These are phyloP conservation scores for Asobara japonica DNA, from an alignment of 1,140 invertebrate species.

Conservation along the genomic window DNA sequence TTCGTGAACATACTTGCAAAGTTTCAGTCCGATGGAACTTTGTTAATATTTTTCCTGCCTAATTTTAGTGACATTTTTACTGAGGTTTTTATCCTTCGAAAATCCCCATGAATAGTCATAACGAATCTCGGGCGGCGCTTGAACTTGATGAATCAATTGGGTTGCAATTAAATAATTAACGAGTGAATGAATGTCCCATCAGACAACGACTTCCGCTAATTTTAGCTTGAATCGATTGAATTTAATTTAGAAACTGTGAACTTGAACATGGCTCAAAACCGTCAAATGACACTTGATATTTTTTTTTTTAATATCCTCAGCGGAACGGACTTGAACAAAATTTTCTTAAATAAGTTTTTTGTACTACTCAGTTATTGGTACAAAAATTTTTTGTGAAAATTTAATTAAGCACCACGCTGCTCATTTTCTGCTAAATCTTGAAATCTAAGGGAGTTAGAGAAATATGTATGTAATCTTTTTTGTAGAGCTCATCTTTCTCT, in stretches of 20 bases:
- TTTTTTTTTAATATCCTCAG: background rate
- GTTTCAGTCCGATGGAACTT: no score
- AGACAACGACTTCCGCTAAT: background rate
- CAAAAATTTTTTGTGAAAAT: no score
- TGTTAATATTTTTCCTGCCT: no score
- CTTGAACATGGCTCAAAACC: background rate
- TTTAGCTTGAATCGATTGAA: background rate
- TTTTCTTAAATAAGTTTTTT: no score
- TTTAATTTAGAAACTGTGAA: background rate
- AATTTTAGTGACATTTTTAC: no score
- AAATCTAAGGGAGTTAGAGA: no score
- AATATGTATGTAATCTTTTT: no score
- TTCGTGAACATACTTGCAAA: no score
- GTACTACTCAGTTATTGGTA: no score
- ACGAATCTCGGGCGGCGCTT: background rate
- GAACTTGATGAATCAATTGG: background rate
- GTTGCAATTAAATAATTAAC: conserved; percentile 1
- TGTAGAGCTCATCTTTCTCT: no score
- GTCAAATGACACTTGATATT: background rate
- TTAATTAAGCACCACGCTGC: no score
- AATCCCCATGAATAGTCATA: background rate
- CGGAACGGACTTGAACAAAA: background rate
- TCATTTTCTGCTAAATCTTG: no score
- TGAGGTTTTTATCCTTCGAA: background rate
- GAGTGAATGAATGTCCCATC: background rate